A percentile compares a stretch with the other conserved stretches of the same genome.
Evolutionary conservation across 1,140 invertebrate genomes (phyloP).

Genomic region (Zaprionus tsacasi): DNA sequence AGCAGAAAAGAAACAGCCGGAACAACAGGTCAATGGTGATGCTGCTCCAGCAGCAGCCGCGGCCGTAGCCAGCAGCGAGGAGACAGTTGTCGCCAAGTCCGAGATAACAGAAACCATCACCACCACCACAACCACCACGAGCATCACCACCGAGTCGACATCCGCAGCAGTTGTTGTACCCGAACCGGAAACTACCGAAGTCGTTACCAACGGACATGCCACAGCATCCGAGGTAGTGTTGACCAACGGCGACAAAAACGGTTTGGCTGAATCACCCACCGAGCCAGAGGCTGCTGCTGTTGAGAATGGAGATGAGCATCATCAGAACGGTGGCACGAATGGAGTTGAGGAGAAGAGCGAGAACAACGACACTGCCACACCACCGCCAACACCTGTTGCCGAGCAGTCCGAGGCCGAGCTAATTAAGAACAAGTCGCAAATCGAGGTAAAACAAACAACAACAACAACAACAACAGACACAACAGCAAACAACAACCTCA

Average conservation of each 20-base stretch:
- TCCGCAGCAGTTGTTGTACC: conserved; percentile 77
- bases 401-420: conserved; percentile 63
- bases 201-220: conserved; percentile 72
- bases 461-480: conserved; percentile 40
- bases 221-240: conserved; percentile 45
- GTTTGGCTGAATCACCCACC: conserved; percentile 58
- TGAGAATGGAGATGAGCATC: conserved; percentile 42
- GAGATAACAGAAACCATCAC: conserved; percentile 34
- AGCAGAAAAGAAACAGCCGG: conserved; percentile 58
- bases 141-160: conserved; percentile 61
- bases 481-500: conserved; percentile 33
- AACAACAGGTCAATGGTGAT: conserved; percentile 64
- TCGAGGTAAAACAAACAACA: conserved; percentile 78
- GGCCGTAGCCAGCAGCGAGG: conserved; percentile 40
- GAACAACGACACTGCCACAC: conserved; percentile 53
- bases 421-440: conserved; percentile 79
- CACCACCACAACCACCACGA: conserved; percentile 28
- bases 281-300: conserved; percentile 53
- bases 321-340: conserved; percentile 79
- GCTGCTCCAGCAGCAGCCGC: conserved; percentile 28
- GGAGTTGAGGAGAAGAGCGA: conserved; percentile 54
- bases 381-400: conserved; percentile 70
- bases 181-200: conserved; percentile 42
- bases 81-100: conserved; percentile 37
- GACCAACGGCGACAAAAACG: conserved; percentile 71